These are phyloP conservation scores for Magallana angulata DNA, from an alignment of 1,140 invertebrate species.

Conservation along the genomic window DNA sequence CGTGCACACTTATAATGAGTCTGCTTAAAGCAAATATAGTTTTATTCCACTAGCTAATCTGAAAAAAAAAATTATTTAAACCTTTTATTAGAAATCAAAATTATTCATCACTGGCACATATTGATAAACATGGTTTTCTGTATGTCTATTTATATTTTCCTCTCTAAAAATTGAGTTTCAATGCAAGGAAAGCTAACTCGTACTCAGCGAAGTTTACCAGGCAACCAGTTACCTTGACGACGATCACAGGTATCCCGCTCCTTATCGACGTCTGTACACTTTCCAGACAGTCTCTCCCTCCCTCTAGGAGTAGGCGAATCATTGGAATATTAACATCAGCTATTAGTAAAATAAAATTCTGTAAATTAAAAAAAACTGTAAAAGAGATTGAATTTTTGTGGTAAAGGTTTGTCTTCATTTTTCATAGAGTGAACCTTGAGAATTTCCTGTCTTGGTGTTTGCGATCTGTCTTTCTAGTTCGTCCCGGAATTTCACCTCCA, in stretches of 20 bases:
- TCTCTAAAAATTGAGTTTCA: no score
- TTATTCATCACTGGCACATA: no score
- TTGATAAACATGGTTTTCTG: no score
- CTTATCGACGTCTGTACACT: constrained; percentile 71
- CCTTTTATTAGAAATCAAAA: no score
- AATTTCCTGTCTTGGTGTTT: constrained; percentile 63
- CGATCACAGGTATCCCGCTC: constrained; percentile 74
- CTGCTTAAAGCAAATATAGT: no score
- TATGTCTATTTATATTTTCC: no score
- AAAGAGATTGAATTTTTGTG: no score
- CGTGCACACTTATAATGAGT: no score
- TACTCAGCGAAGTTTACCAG: background rate
- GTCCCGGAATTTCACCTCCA: constrained; percentile 73
- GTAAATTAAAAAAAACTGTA: background rate
- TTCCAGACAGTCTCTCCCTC: constrained; percentile 73
- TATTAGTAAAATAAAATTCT: background rate
- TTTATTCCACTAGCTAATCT: no score
- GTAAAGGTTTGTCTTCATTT: no score
- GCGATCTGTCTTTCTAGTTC: constrained; percentile 72
- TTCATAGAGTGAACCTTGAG: constrained; percentile 46
- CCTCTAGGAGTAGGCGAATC: constrained; percentile 75
- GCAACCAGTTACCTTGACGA: constrained; percentile 72
- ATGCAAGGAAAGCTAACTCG: background rate
- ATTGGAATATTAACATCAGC: constrained; percentile 67
- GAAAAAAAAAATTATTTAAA: no score